Conservation (phyloP, 2,797 vertebrate genomes). For the Cetoscarus ocellatus region DNA sequence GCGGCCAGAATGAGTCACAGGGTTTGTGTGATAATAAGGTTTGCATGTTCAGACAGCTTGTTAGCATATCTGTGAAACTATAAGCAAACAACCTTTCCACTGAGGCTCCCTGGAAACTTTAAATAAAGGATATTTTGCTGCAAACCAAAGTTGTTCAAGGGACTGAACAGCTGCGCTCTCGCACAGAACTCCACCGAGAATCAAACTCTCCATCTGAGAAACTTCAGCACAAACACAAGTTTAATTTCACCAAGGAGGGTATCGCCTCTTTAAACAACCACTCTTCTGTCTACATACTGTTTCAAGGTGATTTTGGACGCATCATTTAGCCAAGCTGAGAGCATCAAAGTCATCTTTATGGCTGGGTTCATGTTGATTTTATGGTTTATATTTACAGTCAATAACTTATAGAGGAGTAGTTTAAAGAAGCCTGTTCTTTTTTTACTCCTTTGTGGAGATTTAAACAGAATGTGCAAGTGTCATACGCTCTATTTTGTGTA, state of each 20-base stretch:
- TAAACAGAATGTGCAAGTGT: too few relatives aligned
- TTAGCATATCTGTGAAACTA: conserved; percentile 62
- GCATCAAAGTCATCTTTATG: neutral
- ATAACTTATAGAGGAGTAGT: too few relatives aligned
- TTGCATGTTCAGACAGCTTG: conserved; percentile 73
- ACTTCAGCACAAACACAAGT: conserved; percentile 34
- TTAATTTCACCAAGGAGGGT: conserved; percentile 38
- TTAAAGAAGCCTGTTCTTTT: too few relatives aligned
- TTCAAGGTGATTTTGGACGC: conserved; percentile 13
- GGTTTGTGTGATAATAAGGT: conserved; percentile 68
- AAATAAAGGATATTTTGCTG: conserved; percentile 67
- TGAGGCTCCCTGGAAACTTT: conserved; percentile 58
- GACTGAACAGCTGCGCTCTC: conserved; percentile 64
- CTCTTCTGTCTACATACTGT: conserved; percentile 17
- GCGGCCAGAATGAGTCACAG: conserved; percentile 50
- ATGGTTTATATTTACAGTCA: neutral
- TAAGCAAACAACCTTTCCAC: conserved; percentile 67
- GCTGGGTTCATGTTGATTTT: conserved; percentile 25
- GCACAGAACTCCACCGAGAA: conserved; percentile 40
- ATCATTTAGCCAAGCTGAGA: conserved; percentile 13
- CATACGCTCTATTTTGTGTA: too few relatives aligned
- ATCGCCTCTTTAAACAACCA: conserved; percentile 40
- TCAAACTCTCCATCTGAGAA: conserved; percentile 41
- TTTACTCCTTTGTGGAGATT: too few relatives aligned
- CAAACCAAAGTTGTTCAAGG: conserved; percentile 66